phyloP scores from a whole-genome alignment of 2,888 invertebrate species.

The Drosophila recens region DNA sequence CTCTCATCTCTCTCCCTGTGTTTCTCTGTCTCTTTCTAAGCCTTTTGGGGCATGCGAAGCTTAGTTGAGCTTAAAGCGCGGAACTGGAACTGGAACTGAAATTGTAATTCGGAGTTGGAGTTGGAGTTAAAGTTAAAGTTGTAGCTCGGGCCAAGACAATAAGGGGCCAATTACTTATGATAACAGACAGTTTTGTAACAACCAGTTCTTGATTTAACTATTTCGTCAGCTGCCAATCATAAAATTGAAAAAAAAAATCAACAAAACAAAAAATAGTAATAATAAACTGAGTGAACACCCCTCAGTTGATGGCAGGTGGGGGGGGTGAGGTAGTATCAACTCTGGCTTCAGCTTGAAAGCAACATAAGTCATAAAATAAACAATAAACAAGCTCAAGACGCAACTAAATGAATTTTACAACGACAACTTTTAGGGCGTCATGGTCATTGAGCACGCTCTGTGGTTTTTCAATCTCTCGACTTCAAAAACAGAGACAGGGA shows the following conservation, averaged over 20 bases:
- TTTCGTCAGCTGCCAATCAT: constrained; percentile 61
- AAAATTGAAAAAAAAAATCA: neutral
- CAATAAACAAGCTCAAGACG: constrained; percentile 53
- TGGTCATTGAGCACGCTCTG: constrained; percentile 67
- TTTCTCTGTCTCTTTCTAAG: constrained; percentile 11
- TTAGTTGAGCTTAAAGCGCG: constrained; percentile 37
- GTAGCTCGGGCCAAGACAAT: constrained; percentile 59
- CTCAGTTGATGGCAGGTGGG: neutral
- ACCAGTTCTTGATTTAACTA: constrained; percentile 57
- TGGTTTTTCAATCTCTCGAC: constrained; percentile 1
- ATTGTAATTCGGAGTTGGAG: neutral
- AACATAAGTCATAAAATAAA: constrained; percentile 66
- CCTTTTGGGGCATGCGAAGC: constrained; percentile 43
- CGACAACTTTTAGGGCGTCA: constrained; percentile 60
- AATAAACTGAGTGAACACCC: constrained; percentile 1
- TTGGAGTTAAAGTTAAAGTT: neutral
- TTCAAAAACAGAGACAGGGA: neutral
- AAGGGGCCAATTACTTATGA: constrained; percentile 73
- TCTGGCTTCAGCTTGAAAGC: constrained; percentile 7
- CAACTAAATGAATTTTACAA: constrained; percentile 55
- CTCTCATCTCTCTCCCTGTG: too few species aligned
- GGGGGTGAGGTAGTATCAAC: constrained; percentile 7
- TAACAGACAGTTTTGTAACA: constrained; percentile 70
- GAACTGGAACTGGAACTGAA: constrained; percentile 22
- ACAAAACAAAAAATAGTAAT: neutral